Base-by-base conservation (phyloP, 2,113 vertebrate species). In the Neomonachus schauinslandi region DNA sequence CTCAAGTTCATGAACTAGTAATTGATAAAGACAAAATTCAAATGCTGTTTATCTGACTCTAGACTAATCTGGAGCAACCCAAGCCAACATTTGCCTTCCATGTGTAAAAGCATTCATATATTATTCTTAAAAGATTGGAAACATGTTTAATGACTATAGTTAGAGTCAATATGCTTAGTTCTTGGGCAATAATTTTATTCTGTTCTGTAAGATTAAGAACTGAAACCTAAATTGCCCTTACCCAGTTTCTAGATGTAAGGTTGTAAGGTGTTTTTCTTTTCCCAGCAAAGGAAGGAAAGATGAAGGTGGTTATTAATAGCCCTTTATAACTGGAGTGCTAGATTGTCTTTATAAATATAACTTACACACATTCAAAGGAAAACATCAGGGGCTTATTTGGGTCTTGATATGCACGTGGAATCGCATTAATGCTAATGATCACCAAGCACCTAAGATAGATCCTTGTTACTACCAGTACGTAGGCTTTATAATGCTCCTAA, bases 261-360 rank as follows among this genome's bases (percentile, higher is more conserved):
- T 19, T 92, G 4, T 81, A 80, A 14, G 46, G 65, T 24, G 8
- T 7, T 51, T 59, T 31, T 91, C 91, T 97, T 65, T 84, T 14
- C 57, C 49, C 46, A 95, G 18, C 49, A 71, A 95, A 79, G 31
- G 53, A 96, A 90, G 63, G 24, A 28, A 87, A 92, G 74, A 33
- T 57, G 90, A 84, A 94, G 91, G 94, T 95, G 71, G 85, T 83
- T 97, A 97, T 97, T 97, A 96, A 93, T 97, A 97, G 59, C 46
- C 55, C 63, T 93, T 51, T 42, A 90, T n/a, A 92, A 97, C 84
- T 89, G 92, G 85, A 96, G 19, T 82, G 49, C 74, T 94, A 94
- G 31, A 8, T 71, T 76, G 69, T 61, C 88, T 97, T 85, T 96
- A 77, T 82, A 94, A 77, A 89, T 79, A 21, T 57, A 97, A 69